These are phyloP conservation scores for Plumapathes pennacea DNA, from an alignment of 92 coral and sea anemone species.

Conservation along the genomic window DNA sequence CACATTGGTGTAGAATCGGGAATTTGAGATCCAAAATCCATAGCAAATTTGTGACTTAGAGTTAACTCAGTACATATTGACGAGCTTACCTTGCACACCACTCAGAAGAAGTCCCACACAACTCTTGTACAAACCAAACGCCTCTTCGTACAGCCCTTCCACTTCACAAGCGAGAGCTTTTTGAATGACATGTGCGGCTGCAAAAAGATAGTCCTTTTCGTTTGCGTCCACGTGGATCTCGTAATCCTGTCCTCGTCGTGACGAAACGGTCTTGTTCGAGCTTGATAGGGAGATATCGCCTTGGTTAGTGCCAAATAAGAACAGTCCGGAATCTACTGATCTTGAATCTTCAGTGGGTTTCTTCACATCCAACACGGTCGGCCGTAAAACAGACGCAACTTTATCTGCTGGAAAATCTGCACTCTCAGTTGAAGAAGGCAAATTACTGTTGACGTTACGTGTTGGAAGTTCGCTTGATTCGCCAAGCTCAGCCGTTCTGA, in stretches of 20 bases:
- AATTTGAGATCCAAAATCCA: too few species aligned
- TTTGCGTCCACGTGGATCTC: conserved; percentile 43
- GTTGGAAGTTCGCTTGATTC: not conserved
- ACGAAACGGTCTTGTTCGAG: conserved; percentile 2
- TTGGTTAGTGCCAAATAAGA: not conserved
- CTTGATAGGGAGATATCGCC: conserved; percentile 1
- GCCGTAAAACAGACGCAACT: not conserved
- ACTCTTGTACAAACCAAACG: conserved; percentile 85
- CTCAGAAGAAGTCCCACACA: conserved; percentile 87
- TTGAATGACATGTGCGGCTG: conserved; percentile 84
- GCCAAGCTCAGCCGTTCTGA: not conserved
- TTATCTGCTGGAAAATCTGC: not conserved
- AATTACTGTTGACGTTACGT: not conserved
- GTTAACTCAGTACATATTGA: too few species aligned
- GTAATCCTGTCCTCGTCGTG: conserved; percentile 38
- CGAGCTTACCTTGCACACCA: conserved; percentile 92
- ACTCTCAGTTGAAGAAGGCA: not conserved
- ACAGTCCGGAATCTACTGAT: too few species aligned
- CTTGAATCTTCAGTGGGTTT: conserved; percentile 6
- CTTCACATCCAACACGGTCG: not conserved
- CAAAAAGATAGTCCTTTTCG: conserved; percentile 80
- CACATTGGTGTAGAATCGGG: too few species aligned
- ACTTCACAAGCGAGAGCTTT: conserved; percentile 90
- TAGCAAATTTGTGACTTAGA: too few species aligned
- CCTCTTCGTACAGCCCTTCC: conserved; percentile 85